Percentiles rank a stretch among this genome's conserved stretches.
These are phyloP conservation scores for Emesis furor DNA, from an alignment of 2,888 invertebrate genomes.

Conservation along the genomic window DNA sequence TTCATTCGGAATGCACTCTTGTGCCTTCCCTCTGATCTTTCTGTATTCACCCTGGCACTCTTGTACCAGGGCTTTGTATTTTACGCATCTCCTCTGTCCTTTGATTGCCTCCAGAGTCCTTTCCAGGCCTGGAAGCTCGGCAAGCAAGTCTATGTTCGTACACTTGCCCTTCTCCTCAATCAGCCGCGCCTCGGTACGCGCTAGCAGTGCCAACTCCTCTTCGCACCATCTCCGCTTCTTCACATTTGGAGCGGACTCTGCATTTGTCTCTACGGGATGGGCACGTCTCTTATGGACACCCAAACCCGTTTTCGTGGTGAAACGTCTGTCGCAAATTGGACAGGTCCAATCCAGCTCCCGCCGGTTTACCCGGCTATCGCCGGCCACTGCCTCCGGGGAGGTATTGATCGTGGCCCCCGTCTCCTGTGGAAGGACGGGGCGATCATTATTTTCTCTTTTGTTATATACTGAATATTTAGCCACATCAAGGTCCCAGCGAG, in stretches of 20 bases:
- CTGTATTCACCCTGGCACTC: neutral
- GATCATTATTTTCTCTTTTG: neutral
- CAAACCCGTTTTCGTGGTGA: conserved; percentile 51
- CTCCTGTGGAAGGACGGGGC: conserved; percentile 26
- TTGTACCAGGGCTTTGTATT: neutral
- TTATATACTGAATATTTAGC: too few species aligned
- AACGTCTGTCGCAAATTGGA: conserved; percentile 47
- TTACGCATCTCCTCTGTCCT: neutral
- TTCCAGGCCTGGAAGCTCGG: conserved; percentile 46
- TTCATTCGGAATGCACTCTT: neutral
- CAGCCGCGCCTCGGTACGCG: conserved; percentile 55
- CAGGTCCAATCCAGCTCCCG: conserved; percentile 35
- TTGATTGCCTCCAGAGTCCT: conserved; percentile 42
- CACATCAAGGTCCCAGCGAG: too few species aligned
- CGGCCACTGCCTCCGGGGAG: neutral
- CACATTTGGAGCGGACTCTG: neutral
- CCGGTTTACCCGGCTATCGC: neutral
- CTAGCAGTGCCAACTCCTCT: conserved; percentile 57
- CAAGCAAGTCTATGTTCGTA: conserved; percentile 38
- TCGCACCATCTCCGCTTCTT: conserved; percentile 60
- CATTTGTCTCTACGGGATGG: conserved; percentile 60
- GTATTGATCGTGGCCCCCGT: neutral
- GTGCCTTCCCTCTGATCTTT: neutral
- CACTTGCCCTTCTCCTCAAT: conserved; percentile 32
- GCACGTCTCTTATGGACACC: conserved; percentile 54